Percentiles rank a stretch among this genome's conserved stretches.
Conservation (phyloP, 2,797 vertebrate genomes). For the Anas bernieri region DNA sequence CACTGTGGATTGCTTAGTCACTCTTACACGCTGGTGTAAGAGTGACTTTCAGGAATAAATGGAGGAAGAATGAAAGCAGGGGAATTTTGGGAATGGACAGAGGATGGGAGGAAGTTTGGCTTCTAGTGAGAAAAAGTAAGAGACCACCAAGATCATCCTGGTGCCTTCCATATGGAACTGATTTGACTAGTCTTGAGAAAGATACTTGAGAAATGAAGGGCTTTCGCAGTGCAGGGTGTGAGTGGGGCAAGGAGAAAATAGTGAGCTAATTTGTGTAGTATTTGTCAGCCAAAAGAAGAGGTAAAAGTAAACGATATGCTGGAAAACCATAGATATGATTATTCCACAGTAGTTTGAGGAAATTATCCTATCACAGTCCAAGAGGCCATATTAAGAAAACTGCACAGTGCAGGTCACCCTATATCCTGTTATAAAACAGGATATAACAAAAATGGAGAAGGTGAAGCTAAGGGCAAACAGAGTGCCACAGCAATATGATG, state of each 20-base stretch:
- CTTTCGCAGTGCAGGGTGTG: background rate
- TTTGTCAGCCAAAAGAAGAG: conserved; percentile 48
- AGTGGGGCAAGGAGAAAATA: background rate
- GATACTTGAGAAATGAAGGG: background rate
- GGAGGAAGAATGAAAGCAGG: background rate
- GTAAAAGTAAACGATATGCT: conserved; percentile 49
- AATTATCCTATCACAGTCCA: conserved; percentile 45
- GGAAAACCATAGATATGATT: conserved; percentile 52
- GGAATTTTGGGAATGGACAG: background rate
- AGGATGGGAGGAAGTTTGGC: background rate
- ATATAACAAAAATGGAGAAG: conserved; percentile 66
- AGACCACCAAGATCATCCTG: background rate
- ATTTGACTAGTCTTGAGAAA: background rate
- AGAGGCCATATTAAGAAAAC: conserved; percentile 43
- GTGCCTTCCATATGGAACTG: background rate
- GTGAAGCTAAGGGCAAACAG: conserved; percentile 47
- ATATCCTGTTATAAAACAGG: conserved; percentile 55
- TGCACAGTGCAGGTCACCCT: conserved; percentile 35
- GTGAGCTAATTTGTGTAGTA: conserved; percentile 29
- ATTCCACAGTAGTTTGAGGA: conserved; percentile 67
- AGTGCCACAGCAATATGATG: conserved; percentile 34
- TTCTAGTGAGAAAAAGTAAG: background rate
- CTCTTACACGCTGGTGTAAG: background rate
- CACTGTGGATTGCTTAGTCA: fast-evolving
- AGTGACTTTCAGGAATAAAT: background rate